Evolutionary conservation across 1,140 invertebrate genomes (phyloP), one percentile per base, ranked within the genome.

Genomic region (Drosophila auraria): DNA sequence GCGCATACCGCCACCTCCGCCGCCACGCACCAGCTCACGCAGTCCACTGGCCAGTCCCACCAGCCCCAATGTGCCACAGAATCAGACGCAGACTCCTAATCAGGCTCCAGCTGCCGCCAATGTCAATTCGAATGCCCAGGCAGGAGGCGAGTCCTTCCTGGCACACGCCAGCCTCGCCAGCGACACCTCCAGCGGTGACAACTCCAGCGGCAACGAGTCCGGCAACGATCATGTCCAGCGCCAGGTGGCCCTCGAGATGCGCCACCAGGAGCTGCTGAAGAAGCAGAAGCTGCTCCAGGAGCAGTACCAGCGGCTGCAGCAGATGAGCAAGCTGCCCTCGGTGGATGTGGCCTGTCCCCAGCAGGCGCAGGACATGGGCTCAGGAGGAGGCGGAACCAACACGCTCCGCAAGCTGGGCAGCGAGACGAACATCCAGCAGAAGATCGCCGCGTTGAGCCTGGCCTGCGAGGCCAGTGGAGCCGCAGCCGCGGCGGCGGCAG

Each of bases 241-340:
- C 0, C 97, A 97, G 86, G 95, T 97, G 63, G 94, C 96, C 33
- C 94, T 98, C 4, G 97, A 97, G 90, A 96, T 96, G 79, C 94
- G 97, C 2, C 97, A 98, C 86, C 97, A 97, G 89, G 97, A 98
- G 83, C 93, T 98, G 2, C 90, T 98, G 4, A 95, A 96, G 56
- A 98, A 98, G 84, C 97, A 98, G 83, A 96, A 96, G 66, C 95
- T 97, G 5, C 93, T 98, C 1, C 97, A 98, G 83, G 97, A 98
- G 76, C 97, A 98, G 82, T 98, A 98, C 92, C 96, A 96, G 0
- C 94, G 97, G 12, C 92, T 98, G 40, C 97, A 98, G 82, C 96
- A 97, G 93, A 94, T 98, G 25, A 97, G 97, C 82, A 95, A 97
- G 49, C 96, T 92, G 23, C 77, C 96, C 47, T 95, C 96, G 12